phyloP scores from a whole-genome alignment of 30 jellyfish, hydroid and myxozoan genomes.

The Aurelia aurita complex sp. Pacific region DNA sequence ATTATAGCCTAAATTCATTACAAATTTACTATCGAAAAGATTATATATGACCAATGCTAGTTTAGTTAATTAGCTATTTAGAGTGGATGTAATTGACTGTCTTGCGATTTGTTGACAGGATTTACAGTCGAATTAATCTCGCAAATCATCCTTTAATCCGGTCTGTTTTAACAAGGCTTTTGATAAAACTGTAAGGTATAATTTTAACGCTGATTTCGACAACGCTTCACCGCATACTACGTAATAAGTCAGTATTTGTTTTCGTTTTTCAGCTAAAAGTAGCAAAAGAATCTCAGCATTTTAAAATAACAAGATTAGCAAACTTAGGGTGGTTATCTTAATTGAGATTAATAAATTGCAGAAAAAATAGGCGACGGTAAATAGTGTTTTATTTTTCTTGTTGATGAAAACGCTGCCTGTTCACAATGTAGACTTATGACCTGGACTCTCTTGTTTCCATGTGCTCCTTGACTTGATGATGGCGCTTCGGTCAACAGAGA shows the following conservation, averaged over 20 bases:
- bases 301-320: conserved; percentile 33
- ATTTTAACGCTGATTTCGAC: conserved; percentile 16
- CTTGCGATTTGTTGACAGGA: conserved; percentile 6
- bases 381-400: not conserved
- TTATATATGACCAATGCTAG: conserved; percentile 56
- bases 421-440: too few species aligned
- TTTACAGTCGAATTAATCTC: conserved; percentile 5
- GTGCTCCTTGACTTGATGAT: too few species aligned
- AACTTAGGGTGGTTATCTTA: conserved; percentile 21
- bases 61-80: conserved; percentile 66
- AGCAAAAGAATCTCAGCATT: not conserved
- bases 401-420: too few species aligned
- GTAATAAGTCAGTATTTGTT: conserved; percentile 3
- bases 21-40: conserved; percentile 56
- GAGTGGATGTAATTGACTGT: conserved; percentile 37
- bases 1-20: conserved; percentile 57
- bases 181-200: conserved; percentile 21
- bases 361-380: not conserved
- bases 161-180: conserved; percentile 49
- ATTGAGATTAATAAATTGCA: conserved; percentile 1
- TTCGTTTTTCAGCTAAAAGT: conserved; percentile 13
- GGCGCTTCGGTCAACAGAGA: too few species aligned
- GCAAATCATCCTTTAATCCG: conserved; percentile 25
- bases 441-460: too few species aligned
- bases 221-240: conserved; percentile 18